Evolutionary conservation across 2,888 invertebrate species (phyloP).

Genomic region (Aphrophora alni): DNA sequence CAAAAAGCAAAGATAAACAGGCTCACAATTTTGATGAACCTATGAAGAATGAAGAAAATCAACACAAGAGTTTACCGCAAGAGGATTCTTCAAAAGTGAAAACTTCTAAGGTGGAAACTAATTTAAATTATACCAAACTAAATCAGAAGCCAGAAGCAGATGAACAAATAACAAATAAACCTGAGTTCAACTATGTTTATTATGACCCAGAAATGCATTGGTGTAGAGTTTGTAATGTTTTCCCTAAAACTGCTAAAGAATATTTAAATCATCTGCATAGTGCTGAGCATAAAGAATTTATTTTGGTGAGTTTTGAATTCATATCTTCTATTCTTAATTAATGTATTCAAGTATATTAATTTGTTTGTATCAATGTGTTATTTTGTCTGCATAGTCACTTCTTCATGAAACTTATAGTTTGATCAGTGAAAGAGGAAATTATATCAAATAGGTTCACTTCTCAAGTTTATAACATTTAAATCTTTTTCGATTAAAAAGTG

Average conservation of each 20-base stretch:
- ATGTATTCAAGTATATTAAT: no score
- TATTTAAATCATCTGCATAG: constrained; percentile 84
- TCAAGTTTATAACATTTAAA: no score
- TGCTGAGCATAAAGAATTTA: constrained; percentile 72
- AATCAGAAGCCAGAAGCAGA: background rate
- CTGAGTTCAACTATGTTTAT: constrained; percentile 72
- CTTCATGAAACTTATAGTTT: no score
- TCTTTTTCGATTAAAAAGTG: no score
- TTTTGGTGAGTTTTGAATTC: constrained; percentile 51
- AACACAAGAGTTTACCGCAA: background rate
- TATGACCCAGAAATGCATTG: constrained; percentile 92
- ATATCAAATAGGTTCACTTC: no score
- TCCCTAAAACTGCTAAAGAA: constrained; percentile 86
- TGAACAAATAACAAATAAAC: background rate
- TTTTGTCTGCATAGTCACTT: no score
- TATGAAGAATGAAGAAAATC: background rate
- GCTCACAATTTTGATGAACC: background rate
- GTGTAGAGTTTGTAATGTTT: constrained; percentile 86
- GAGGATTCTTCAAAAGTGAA: background rate
- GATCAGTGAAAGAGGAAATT: no score
- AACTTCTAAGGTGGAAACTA: background rate
- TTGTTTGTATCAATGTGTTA: no score
- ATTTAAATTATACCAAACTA: background rate
- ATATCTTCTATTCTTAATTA: no score
- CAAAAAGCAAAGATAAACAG: background rate